Conservation (phyloP, 2,113 vertebrate species). For the Odocoileus virginianus region DNA sequence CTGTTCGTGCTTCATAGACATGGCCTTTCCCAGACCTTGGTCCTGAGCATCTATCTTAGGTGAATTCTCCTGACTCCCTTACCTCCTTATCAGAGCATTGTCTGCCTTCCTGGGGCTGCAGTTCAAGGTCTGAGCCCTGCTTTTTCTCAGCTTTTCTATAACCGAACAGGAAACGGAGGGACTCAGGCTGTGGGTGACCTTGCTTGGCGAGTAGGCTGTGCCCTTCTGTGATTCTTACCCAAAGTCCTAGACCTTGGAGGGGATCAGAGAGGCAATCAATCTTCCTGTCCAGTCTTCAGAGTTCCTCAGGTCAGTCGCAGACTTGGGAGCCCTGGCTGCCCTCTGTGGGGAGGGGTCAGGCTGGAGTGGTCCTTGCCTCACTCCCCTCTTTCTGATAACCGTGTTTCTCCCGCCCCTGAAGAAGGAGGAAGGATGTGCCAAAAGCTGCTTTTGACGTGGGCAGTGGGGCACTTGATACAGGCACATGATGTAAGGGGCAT, state of each 20-base stretch:
- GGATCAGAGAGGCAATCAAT: neutral
- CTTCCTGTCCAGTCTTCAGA: neutral
- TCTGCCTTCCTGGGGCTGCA: neutral
- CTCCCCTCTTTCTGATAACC: too few relatives aligned
- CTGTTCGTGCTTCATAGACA: neutral
- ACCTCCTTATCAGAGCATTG: rapidly evolving
- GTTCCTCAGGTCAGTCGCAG: neutral
- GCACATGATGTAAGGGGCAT: too few relatives aligned
- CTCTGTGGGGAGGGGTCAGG: neutral
- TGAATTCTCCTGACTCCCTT: neutral
- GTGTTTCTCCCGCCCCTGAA: too few relatives aligned
- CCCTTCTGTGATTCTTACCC: neutral
- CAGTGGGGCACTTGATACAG: neutral
- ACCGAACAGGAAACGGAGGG: neutral
- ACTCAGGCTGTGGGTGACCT: neutral
- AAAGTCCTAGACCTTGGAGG: neutral
- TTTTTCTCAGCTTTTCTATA: neutral
- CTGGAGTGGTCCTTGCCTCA: neutral
- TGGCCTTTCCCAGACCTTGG: neutral
- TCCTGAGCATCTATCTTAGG: neutral
- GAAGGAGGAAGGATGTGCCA: neutral
- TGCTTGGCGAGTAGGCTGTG: neutral
- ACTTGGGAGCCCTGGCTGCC: too few relatives aligned
- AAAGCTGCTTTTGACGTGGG: neutral
- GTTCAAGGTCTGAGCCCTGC: neutral